Evolutionary conservation across 1,140 invertebrate species (phyloP), one percentile per base, ranked within the genome.

Genomic region (Drosophila lacteicornis): DNA sequence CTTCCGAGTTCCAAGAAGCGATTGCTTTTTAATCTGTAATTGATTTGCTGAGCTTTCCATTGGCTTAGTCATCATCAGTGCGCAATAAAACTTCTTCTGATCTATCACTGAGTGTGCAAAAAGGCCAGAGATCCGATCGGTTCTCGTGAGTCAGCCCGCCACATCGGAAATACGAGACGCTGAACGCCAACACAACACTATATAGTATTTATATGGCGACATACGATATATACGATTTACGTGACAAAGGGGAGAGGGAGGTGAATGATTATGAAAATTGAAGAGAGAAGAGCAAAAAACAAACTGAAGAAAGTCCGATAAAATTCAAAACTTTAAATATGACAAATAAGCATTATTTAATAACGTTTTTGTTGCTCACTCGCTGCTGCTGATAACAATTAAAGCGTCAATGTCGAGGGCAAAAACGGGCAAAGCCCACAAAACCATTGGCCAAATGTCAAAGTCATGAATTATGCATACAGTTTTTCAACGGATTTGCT

Each of bases 381-480:
- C n/a, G 47, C 17, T 51, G 33, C 25, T 11, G 40, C 42, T 58
- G 55, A 66, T 45, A 73, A 81, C 82, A 85, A 85, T 85, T 85
- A 85, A 78, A 74, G 78, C 82, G 27, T 56, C 79, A 85, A 85
- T 84, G 80, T 84, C 81, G 76, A 80, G 80, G 76, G 76, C 76
- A 55, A 62, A 65, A 65, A 33, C 19, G 51, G 43, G 25, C 36
- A 59, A 33, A 33, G 27, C 57, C 15, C 19, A 22, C 30, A 22
- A 74, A 15, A 49, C 27, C 15, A 11, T 13, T 40, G 53, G 40
- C 50, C 51, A 58, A 76, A 76, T 36, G 53, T 56, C 53, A 79
- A 56, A 45, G n/a, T 43, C 57, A 62, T 76, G 74, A 81, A 73
- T 73, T 36, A 76, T 75, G 70, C 70, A 75, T 55, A 46, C 15